These are phyloP conservation scores for Coleophora flavipennella DNA, from an alignment of 2,888 invertebrate species.

Conservation along the genomic window DNA sequence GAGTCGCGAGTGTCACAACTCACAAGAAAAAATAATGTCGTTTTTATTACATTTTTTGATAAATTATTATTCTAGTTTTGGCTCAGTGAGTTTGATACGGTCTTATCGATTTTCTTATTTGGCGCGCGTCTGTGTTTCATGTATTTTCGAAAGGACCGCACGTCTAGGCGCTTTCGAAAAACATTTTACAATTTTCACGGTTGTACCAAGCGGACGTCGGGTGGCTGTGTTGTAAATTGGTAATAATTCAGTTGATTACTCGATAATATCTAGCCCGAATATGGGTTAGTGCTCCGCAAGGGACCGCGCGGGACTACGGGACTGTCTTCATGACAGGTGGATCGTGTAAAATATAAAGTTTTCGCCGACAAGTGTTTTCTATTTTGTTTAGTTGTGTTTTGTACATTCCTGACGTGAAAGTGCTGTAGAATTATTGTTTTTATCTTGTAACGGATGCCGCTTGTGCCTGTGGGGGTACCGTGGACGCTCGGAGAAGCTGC, in stretches of 20 bases:
- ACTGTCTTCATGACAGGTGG: constrained; percentile 38
- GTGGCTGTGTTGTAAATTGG: constrained; percentile 62
- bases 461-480: constrained; percentile 6
- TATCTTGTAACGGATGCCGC: constrained; percentile 6
- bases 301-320: constrained; percentile 42
- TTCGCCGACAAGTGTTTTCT: constrained; percentile 32
- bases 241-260: constrained; percentile 68
- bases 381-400: constrained; percentile 47
- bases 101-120: constrained; percentile 70
- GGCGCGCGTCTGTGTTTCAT: constrained; percentile 62
- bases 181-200: constrained; percentile 62
- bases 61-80: constrained; percentile 68
- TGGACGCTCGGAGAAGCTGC: constrained; percentile 1
- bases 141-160: constrained; percentile 63
- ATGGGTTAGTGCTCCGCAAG: constrained; percentile 61
- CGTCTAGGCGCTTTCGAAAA: constrained; percentile 69
- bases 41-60: constrained; percentile 73
- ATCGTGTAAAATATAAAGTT: constrained; percentile 31
- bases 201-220: constrained; percentile 54
- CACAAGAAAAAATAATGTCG: constrained; percentile 65
- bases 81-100: constrained; percentile 52
- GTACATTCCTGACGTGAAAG: constrained; percentile 49
- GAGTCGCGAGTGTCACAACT: too few species aligned
- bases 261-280: constrained; percentile 61
- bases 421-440: constrained; percentile 5